Conservation (phyloP, 2,888 invertebrate species). For the Glyphotaelius pellucidus region DNA sequence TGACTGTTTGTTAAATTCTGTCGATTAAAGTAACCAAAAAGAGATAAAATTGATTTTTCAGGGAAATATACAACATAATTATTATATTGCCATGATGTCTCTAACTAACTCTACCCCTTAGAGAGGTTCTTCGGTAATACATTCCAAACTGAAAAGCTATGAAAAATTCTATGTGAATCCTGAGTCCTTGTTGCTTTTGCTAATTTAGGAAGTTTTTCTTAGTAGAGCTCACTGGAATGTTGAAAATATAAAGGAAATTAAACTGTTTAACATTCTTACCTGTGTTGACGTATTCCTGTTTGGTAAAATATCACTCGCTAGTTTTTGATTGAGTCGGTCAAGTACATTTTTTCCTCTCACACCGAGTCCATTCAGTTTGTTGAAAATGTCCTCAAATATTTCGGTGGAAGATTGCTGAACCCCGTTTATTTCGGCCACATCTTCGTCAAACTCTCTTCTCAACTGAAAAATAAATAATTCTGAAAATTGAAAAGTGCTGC, state of each 20-base stretch:
- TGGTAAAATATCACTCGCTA: conserved; percentile 60
- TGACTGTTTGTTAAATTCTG: neutral
- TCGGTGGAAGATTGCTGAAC: conserved; percentile 72
- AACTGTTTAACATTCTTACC: neutral
- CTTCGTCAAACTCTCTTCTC: conserved; percentile 20
- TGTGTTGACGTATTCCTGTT: neutral
- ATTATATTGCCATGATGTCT: too few relatives aligned
- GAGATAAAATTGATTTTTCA: neutral
- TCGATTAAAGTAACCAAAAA: neutral
- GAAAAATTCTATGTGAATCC: too few relatives aligned
- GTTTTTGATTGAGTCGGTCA: conserved; percentile 75
- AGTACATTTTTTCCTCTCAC: conserved; percentile 78
- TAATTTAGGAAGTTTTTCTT: neutral
- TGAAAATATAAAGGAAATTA: neutral
- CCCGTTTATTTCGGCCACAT: conserved; percentile 52
- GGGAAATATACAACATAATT: too few relatives aligned
- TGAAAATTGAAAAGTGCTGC: neutral
- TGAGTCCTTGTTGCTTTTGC: neutral
- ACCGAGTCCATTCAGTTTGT: conserved; percentile 78
- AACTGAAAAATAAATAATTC: conserved; percentile 30
- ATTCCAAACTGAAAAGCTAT: neutral
- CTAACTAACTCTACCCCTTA: too few relatives aligned
- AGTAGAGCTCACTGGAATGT: neutral
- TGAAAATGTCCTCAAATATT: conserved; percentile 79
- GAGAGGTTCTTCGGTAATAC: neutral